phyloP scores from a whole-genome alignment of 2,888 invertebrate genomes.

The Eupeodes luniger region DNA sequence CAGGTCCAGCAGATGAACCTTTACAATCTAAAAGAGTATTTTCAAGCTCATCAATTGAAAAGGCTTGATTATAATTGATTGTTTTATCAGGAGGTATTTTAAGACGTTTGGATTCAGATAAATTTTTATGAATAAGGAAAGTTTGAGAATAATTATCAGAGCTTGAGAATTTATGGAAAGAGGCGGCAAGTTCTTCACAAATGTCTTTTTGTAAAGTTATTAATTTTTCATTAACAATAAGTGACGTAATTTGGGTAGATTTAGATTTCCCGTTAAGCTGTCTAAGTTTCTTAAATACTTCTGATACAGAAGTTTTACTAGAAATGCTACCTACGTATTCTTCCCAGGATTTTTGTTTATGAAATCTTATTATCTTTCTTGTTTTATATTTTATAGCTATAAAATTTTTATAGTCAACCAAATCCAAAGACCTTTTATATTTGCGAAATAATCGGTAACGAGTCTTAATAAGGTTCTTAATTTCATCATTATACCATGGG shows the following conservation, averaged over 20 bases:
- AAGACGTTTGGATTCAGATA: constrained; percentile 1
- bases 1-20: constrained; percentile 13
- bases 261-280: not conserved
- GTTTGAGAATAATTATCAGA: constrained; percentile 6
- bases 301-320: not conserved
- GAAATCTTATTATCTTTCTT: not conserved
- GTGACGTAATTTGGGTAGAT: not conserved
- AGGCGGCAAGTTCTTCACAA: not conserved
- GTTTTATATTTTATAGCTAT: not conserved
- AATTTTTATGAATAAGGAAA: constrained; percentile 2
- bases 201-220: constrained; percentile 19
- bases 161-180: not conserved
- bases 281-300: constrained; percentile 9
- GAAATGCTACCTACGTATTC: constrained; percentile 13
- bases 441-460: not conserved
- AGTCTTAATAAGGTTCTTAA: not conserved
- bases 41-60: constrained; percentile 21
- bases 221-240: not conserved
- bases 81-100: constrained; percentile 7
- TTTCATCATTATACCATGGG: constrained; percentile 11
- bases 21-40: constrained; percentile 1
- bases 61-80: constrained; percentile 12
- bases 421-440: not conserved
- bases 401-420: not conserved
- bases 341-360: constrained; percentile 15